A percentile compares a stretch with the other conserved stretches of the same genome.
phyloP scores from a whole-genome alignment of 2,888 invertebrate genomes.

The Drosophila hawaiiensis region DNA sequence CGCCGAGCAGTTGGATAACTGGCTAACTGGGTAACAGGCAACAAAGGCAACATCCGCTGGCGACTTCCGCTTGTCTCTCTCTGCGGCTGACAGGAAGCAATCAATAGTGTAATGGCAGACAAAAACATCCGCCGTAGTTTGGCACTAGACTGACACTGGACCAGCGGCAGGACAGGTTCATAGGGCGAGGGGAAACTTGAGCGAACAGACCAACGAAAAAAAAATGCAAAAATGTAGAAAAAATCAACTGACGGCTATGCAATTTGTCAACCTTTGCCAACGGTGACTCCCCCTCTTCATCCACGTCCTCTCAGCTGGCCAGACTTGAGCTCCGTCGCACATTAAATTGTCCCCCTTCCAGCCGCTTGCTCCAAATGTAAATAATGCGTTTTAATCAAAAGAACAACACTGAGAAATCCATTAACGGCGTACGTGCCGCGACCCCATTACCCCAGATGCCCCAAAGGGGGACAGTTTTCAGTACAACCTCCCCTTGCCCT shows the following conservation, averaged over 20 bases:
- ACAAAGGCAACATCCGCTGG: constrained; percentile 69
- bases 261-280: constrained; percentile 66
- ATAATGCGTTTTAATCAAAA: constrained; percentile 70
- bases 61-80: constrained; percentile 67
- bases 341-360: constrained; percentile 14
- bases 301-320: background rate
- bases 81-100: constrained; percentile 80
- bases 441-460: constrained; percentile 13
- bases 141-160: constrained; percentile 32
- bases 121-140: constrained; percentile 67
- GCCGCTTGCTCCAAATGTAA: constrained; percentile 50
- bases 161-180: background rate
- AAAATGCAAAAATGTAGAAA: constrained; percentile 49
- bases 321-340: constrained; percentile 4
- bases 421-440: constrained; percentile 87
- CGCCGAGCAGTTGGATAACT: constrained; percentile 21
- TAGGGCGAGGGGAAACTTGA: background rate
- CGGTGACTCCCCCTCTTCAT: background rate
- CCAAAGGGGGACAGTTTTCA: constrained; percentile 7
- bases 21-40: constrained; percentile 30
- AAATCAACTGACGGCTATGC: constrained; percentile 45
- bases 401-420: constrained; percentile 63
- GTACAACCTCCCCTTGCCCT: background rate
- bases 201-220: constrained; percentile 11
- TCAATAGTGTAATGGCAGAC: constrained; percentile 81